A percentile compares a stretch with the other conserved stretches of the same genome.
phyloP scores from a whole-genome alignment of 2,113 vertebrate genomes.

The Mus musculus region DNA sequence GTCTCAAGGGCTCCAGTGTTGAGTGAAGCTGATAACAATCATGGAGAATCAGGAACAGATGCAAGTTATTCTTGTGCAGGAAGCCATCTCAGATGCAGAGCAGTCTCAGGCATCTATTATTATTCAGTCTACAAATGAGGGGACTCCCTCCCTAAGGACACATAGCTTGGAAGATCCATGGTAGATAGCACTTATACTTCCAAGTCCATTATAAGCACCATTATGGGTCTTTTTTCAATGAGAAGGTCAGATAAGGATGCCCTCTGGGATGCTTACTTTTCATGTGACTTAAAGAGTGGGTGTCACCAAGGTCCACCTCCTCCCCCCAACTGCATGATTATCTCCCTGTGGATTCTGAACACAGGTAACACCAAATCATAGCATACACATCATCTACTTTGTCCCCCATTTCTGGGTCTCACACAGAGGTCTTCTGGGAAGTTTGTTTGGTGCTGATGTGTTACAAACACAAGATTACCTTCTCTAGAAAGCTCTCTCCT shows the following conservation, averaged over 20 bases:
- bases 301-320: rapidly evolving
- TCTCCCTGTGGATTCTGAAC: not conserved
- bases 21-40: not conserved
- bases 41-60: no score
- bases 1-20: not conserved
- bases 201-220: not conserved
- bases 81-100: not conserved
- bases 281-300: no score
- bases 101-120: rapidly evolving
- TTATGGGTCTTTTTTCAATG: not conserved
- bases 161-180: not conserved
- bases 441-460: not conserved
- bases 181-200: not conserved
- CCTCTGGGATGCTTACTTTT: no score
- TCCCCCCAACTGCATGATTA: no score
- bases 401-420: not conserved
- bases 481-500: no score
- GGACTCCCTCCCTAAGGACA: not conserved
- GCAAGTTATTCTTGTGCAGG: not conserved
- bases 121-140: not conserved
- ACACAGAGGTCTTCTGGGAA: rapidly evolving
- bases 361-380: not conserved
- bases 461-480: not conserved
- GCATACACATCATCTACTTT: not conserved
- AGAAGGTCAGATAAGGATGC: not conserved